Evolutionary conservation across 2,113 vertebrate genomes (phyloP), one percentile per base, ranked within the genome.

Genomic region (Penelope pileata): DNA sequence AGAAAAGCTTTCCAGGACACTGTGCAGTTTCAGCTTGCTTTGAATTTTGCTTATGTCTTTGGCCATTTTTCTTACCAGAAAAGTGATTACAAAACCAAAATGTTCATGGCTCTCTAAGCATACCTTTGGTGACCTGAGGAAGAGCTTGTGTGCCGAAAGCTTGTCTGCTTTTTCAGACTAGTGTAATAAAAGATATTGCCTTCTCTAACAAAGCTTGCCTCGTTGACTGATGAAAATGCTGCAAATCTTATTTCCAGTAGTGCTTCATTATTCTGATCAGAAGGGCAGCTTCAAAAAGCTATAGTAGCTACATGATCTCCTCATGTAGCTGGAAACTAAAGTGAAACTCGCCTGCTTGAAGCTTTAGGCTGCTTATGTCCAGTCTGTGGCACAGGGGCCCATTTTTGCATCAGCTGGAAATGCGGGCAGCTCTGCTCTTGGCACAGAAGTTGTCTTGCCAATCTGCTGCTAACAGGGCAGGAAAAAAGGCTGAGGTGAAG

Each of bases 151-250:
- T 79, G 50, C 51, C 63, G 60, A 86, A 94, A 83, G 72, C 43
- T 81, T 62, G 22, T 77, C 77, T 95, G 51, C 29, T 91, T 94
- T 86, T 92, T 83, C 60, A 83, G 75, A 84, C 30, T 38, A 42
- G 5, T 23, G 10, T 19, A 78, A 89, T 81, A 81, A 84, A 95
- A 91, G 7, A 59, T 54, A 81, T 34, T 59, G 40, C 51, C 40
- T 74, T 40, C 43, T 38, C 26, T 63, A 67, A 54, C 9, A 91
- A 91, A 88, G 11, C 9, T 88, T 38, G 18, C 53, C 53, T 63
- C 0, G 0, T 9, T 86, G 53, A 64, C 50, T 86, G 68, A 93
- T 29, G 23, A 88, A 68, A 84, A 70, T 51, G 51, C 42, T 86
- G 76, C 29, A 70, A 91, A 90, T 16, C 17, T 56, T 72, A 47